A percentile compares a stretch with the other conserved stretches of the same genome.
Evolutionary conservation across 2,113 vertebrate genomes (phyloP).

Genomic region (Aptenodytes forsteri): DNA sequence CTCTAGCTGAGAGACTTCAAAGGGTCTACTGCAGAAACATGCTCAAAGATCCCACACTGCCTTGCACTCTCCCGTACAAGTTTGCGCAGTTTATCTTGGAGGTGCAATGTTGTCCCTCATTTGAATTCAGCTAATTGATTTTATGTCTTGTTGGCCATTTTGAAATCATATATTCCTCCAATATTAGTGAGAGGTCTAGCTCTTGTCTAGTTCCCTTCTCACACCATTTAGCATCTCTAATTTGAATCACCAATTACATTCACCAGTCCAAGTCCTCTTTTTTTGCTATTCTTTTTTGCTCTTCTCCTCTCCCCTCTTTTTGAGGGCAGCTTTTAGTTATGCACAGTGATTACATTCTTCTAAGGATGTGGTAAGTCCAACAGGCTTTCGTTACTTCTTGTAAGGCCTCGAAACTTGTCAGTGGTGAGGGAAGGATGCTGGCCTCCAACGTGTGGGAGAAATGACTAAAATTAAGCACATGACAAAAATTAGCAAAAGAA

Average conservation of each 20-base stretch:
- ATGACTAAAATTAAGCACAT: constrained; percentile 76
- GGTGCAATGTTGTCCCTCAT: neutral
- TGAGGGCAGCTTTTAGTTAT: constrained; percentile 54
- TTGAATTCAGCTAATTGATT: neutral
- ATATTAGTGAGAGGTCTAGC: neutral
- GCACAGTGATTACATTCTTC: constrained; percentile 43
- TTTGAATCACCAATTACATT: neutral
- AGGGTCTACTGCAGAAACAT: neutral
- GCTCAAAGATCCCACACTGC: neutral
- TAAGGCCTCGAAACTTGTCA: constrained; percentile 67
- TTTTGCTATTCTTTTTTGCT: neutral
- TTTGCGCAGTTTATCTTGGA: neutral
- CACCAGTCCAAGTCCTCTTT: neutral
- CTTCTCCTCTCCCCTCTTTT: constrained; percentile 43
- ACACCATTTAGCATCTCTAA: neutral
- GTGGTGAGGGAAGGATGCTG: constrained; percentile 57
- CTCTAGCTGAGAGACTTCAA: neutral
- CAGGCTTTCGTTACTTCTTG: constrained; percentile 63
- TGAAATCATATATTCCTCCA: neutral
- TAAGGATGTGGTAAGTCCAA: constrained; percentile 69
- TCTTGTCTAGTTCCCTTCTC: neutral
- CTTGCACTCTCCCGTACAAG: neutral
- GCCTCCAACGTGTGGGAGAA: constrained; percentile 63
- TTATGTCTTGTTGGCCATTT: neutral
- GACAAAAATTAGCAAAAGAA: constrained; percentile 75